phyloP scores from a whole-genome alignment of 30 jellyfish, hydroid and myxozoan genomes.

The Mastigias papua region DNA sequence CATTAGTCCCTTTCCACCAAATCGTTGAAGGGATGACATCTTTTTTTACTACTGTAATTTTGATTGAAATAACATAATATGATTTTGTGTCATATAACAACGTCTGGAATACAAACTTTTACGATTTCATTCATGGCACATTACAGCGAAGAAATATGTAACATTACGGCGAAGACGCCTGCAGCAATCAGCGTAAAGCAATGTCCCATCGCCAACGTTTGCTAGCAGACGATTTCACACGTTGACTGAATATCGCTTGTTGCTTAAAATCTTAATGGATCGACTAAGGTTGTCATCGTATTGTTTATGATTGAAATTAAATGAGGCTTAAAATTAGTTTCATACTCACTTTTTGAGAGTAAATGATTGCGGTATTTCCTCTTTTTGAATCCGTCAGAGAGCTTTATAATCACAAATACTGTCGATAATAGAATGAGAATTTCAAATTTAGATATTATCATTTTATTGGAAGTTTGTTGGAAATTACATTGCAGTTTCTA shows the following conservation, averaged over 20 bases:
- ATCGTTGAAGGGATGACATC: conserved; percentile 41
- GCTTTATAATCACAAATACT: not conserved
- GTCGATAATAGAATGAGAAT: not conserved
- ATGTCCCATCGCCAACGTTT: too few relatives aligned
- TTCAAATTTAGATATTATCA: not conserved
- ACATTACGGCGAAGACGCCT: too few relatives aligned
- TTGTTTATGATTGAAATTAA: not conserved
- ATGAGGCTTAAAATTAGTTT: not conserved
- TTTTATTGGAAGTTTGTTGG: not conserved
- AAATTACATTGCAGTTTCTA: not conserved
- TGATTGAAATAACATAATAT: too few relatives aligned
- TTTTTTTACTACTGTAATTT: conserved; percentile 35
- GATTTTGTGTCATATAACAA: too few relatives aligned
- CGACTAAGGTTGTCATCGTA: too few relatives aligned
- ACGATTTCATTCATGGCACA: too few relatives aligned
- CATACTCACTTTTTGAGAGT: not conserved
- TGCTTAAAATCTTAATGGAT: too few relatives aligned
- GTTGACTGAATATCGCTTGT: too few relatives aligned
- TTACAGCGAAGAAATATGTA: too few relatives aligned
- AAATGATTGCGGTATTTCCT: not conserved
- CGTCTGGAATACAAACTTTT: too few relatives aligned
- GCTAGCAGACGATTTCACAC: too few relatives aligned
- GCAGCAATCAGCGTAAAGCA: too few relatives aligned
- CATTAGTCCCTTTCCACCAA: conserved; percentile 40
- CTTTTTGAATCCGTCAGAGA: not conserved